A percentile compares a stretch with the other conserved stretches of the same genome.
phyloP scores from a whole-genome alignment of 2,113 vertebrate species.

The Setophaga coronata region DNA sequence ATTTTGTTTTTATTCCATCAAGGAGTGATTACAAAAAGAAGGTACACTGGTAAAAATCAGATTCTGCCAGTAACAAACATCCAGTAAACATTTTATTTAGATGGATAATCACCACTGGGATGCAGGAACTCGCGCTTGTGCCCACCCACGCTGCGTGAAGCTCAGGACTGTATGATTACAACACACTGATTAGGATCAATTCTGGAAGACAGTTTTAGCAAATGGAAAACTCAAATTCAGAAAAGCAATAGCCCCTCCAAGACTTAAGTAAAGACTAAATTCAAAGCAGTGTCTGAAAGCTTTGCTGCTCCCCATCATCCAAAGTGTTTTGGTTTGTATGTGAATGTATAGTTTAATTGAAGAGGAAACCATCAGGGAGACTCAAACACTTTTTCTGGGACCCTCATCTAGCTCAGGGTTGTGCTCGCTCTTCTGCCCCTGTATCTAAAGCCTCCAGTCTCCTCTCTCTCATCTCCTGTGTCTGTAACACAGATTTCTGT shows the following conservation, averaged over 20 bases:
- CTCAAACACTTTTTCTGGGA: neutral
- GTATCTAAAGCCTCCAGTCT: neutral
- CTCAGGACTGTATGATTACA: neutral
- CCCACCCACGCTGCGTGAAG: constrained; percentile 2
- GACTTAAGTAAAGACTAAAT: neutral
- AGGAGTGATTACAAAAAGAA: constrained; percentile 49
- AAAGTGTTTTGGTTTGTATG: neutral
- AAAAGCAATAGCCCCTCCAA: neutral
- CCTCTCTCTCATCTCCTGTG: neutral
- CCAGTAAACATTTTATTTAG: constrained; percentile 61
- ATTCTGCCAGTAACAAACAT: constrained; percentile 50
- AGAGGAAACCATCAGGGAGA: neutral
- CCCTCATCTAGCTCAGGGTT: neutral
- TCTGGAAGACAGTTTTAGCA: neutral
- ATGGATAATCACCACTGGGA: constrained; percentile 44
- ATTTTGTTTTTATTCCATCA: constrained; percentile 64
- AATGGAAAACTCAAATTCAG: neutral
- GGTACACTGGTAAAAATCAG: constrained; percentile 29
- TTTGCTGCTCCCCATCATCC: neutral
- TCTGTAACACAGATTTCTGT: neutral
- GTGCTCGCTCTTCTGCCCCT: neutral
- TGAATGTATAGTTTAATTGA: neutral
- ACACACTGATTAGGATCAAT: neutral
- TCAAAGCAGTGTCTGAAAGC: neutral
- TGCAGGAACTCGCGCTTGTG: constrained; percentile 27